phyloP scores from a whole-genome alignment of 1,140 invertebrate genomes.

The Achroia grisella region DNA sequence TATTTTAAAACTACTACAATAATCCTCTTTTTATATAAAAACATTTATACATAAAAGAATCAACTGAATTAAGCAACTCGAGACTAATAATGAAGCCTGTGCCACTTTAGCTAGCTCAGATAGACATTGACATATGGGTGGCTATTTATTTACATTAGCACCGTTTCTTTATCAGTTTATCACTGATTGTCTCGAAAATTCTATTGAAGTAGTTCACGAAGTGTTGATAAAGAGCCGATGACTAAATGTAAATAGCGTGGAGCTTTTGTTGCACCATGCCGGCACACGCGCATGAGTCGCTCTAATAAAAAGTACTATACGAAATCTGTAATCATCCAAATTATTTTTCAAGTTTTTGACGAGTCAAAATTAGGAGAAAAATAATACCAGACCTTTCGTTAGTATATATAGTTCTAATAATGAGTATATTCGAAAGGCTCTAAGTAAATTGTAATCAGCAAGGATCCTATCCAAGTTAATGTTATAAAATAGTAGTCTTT shows the following conservation, averaged over 20 bases:
- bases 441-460: too few relatives aligned
- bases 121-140: conserved; percentile 59
- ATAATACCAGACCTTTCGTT: background rate
- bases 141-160: conserved; percentile 70
- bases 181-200: conserved; percentile 48
- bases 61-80: too few relatives aligned
- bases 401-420: too few relatives aligned
- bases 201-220: conserved; percentile 40
- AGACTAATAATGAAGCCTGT: conserved; percentile 11
- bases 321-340: background rate
- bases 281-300: conserved; percentile 17
- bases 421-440: too few relatives aligned
- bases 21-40: too few relatives aligned
- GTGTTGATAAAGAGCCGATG: conserved; percentile 53
- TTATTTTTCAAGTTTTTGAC: background rate
- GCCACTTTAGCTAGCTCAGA: conserved; percentile 22
- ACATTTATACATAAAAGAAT: too few relatives aligned
- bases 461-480: too few relatives aligned
- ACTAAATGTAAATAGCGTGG: conserved; percentile 62
- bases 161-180: conserved; percentile 69
- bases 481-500: too few relatives aligned
- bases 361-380: background rate
- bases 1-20: too few relatives aligned
- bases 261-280: conserved; percentile 30
- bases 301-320: conserved; percentile 23